These are phyloP conservation scores for Chrysemys picta DNA, from an alignment of 2,113 vertebrate genomes.

Conservation along the genomic window DNA sequence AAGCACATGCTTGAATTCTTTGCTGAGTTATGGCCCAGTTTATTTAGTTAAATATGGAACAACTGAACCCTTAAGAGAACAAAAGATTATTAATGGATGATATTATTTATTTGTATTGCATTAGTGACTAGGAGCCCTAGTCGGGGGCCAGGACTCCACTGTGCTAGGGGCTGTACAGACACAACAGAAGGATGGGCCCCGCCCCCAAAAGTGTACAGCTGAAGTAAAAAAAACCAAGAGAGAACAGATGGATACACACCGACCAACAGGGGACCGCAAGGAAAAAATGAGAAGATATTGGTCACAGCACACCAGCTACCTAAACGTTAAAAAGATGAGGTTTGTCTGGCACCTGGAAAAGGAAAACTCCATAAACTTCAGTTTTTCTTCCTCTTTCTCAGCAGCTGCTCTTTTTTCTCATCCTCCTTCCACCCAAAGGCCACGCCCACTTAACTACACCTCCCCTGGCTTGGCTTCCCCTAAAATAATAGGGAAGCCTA, in stretches of 20 bases:
- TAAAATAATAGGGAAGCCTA: neutral
- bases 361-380: neutral
- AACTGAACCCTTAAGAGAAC: neutral
- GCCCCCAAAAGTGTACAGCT: neutral
- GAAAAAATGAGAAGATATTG: neutral
- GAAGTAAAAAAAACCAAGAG: neutral
- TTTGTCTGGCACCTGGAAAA: neutral
- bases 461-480: neutral
- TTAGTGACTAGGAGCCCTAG: neutral
- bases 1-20: neutral
- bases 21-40: neutral
- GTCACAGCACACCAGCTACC: neutral
- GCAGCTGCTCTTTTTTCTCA: neutral
- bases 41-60: neutral
- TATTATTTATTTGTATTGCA: neutral
- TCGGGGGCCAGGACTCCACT: neutral
- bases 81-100: neutral
- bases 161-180: neutral
- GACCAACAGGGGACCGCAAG: neutral
- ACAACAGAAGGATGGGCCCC: neutral
- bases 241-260: neutral
- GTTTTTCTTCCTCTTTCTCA: neutral
- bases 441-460: neutral
- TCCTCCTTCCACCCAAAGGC: neutral
- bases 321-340: neutral